phyloP scores from a whole-genome alignment of 2,113 vertebrate species.

The Burhinus bistriatus region DNA sequence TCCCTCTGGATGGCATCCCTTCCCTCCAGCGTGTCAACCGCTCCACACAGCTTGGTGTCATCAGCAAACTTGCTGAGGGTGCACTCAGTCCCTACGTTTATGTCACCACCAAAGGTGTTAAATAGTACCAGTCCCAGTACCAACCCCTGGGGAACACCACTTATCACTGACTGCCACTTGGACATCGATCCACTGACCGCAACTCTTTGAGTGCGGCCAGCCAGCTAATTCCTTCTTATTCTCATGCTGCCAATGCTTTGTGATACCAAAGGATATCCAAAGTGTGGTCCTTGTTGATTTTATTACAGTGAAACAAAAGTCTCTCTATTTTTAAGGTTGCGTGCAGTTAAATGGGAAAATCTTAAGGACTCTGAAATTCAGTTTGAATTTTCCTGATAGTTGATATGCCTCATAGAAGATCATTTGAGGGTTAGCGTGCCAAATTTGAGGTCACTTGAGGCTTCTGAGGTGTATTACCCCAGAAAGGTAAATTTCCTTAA shows the following conservation, averaged over 20 bases:
- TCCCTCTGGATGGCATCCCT: no score
- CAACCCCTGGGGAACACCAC: no score
- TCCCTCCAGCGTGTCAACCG: no score
- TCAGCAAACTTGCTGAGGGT: no score
- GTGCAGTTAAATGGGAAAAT: background rate
- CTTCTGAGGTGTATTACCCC: background rate
- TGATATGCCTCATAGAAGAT: background rate
- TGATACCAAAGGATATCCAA: background rate
- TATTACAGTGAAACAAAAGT: background rate
- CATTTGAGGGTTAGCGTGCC: background rate
- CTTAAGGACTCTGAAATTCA: background rate
- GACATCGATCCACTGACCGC: no score
- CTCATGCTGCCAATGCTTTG: background rate
- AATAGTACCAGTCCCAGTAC: no score
- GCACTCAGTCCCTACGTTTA: no score
- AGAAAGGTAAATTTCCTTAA: background rate
- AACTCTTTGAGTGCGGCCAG: no score
- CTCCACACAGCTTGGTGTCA: no score
- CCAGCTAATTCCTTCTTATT: background rate
- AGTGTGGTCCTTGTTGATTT: background rate
- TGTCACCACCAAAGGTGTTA: no score
- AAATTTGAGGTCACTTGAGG: background rate
- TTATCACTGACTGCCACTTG: no score
- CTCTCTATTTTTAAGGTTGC: background rate
- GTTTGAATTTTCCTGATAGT: background rate